These are phyloP conservation scores for Limosa lapponica DNA, from an alignment of 2,797 vertebrate species.

Conservation along the genomic window DNA sequence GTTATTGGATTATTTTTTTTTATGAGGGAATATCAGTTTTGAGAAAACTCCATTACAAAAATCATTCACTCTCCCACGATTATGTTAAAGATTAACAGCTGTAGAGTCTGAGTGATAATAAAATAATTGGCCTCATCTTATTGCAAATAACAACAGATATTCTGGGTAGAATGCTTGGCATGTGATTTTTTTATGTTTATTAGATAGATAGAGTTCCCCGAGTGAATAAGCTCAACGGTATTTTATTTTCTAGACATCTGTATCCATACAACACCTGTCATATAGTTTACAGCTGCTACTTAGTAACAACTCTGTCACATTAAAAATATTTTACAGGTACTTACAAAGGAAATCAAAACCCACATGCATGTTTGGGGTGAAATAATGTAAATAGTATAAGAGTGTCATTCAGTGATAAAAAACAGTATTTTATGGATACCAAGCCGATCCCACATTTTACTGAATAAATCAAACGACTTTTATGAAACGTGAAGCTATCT, in stretches of 20 bases:
- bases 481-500: background rate
- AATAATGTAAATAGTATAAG: background rate
- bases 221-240: constrained; percentile 1
- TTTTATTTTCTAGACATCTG: constrained; percentile 42
- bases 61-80: background rate
- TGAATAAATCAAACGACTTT: background rate
- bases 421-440: background rate
- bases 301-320: constrained; percentile 46
- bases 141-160: background rate
- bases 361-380: background rate
- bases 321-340: background rate
- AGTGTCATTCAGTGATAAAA: background rate
- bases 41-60: background rate
- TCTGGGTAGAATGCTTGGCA: background rate
- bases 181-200: constrained; percentile 6
- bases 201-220: background rate
- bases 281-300: background rate
- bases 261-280: background rate
- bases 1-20: background rate
- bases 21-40: background rate
- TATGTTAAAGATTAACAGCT: background rate
- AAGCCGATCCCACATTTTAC: background rate
- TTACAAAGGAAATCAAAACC: constrained; percentile 23
- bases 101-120: background rate
- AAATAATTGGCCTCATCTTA: background rate